phyloP scores from a whole-genome alignment of 2,888 invertebrate genomes.

The Endomychus coccineus region DNA sequence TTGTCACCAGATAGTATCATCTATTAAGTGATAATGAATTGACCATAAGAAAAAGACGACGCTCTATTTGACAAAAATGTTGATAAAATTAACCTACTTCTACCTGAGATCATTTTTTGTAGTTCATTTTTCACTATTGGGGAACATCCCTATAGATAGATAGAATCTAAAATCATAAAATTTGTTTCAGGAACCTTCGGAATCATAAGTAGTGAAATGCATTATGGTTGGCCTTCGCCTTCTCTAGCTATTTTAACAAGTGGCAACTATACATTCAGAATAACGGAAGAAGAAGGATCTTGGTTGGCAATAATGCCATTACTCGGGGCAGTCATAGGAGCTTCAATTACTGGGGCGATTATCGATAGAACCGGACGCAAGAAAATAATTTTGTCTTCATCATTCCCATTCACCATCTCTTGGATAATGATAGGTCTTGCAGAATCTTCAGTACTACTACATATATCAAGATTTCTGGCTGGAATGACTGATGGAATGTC shows the following conservation, averaged over 20 bases:
- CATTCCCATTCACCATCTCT: conserved; percentile 54
- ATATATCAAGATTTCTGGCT: conserved; percentile 50
- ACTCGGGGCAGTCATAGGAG: conserved; percentile 57
- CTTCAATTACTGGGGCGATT: conserved; percentile 54
- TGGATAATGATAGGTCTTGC: conserved; percentile 58
- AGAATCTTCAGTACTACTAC: conserved; percentile 49
- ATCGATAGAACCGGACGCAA: conserved; percentile 61
- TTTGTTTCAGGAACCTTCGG: conserved; percentile 34
- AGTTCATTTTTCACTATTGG: too few species aligned
- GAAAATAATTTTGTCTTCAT: conserved; percentile 53
- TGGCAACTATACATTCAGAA: conserved; percentile 46
- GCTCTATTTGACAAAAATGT: too few species aligned
- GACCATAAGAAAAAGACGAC: too few species aligned
- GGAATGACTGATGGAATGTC: conserved; percentile 50
- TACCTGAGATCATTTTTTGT: too few species aligned
- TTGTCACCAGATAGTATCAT: too few species aligned
- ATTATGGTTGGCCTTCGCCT: conserved; percentile 54
- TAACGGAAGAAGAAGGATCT: conserved; percentile 48
- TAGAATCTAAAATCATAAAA: too few species aligned
- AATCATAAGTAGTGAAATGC: conserved; percentile 39
- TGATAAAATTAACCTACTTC: too few species aligned
- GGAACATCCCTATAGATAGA: too few species aligned
- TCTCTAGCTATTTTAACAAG: conserved; percentile 48
- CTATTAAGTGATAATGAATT: too few species aligned
- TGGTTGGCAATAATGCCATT: conserved; percentile 61